Base-by-base conservation (phyloP, 2,888 invertebrate species). In the Elegia similella region DNA sequence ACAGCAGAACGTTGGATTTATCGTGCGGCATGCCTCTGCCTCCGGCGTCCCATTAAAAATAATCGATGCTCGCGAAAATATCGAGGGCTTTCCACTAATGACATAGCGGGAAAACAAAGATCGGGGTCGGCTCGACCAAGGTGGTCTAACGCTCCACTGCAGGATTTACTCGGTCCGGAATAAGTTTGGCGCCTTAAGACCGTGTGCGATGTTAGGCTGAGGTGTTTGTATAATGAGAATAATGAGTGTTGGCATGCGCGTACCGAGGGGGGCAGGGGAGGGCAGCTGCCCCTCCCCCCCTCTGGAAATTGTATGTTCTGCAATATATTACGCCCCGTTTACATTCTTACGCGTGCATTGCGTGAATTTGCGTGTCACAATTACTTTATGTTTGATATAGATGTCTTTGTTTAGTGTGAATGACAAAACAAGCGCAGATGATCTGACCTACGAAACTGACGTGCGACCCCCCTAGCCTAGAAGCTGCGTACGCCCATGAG, bases 61-160 rank as follows among this genome's bases (percentile, higher is more conserved):
- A 90, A 89, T 88, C 88, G 84, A 88, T 86, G 84, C 84, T 78
- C 74, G 84, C 78, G 72, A 88, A 84, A 89, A 88, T 89, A 89
- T 89, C 84, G 88, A 88, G 87, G 73, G 82, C 76, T 86, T 85
- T 85, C 78, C 89, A 88, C 89, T 90, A 90, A 90, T 89, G 90
- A 89, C 80, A 88, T 88, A 78, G 84, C 82, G 76, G 77, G 83
- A 85, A 89, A 88, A 89, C 88, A 88, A 88, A 86, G 84, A 75
- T 70, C 73, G 78, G 76, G 77, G 76, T 76, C 73, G 72, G 60
- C 56, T 48, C 56, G 64, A 63, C 64, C 60, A 59, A 56, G 59
- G 55, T 62, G 59, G 56, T 59, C 54, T 57, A 63, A 59, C 61
- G 60, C 61, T 59, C 56, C 57, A 58, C 56, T 59, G 55, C 57